Evolutionary conservation across 2,888 invertebrate genomes (phyloP), one percentile per base, ranked within the genome.

Genomic region (Philhelius pedissequus): DNA sequence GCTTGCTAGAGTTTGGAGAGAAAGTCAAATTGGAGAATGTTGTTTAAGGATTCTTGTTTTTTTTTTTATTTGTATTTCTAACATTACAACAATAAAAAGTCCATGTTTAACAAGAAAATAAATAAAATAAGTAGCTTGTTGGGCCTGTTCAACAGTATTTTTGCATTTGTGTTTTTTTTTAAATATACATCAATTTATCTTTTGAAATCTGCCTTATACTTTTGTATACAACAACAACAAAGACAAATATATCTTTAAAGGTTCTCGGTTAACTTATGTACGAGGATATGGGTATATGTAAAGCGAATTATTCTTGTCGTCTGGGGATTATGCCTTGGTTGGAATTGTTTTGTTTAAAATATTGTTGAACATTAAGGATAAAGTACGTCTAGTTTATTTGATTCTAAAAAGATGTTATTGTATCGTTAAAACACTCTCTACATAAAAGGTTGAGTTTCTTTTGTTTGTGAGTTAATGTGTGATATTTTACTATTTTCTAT

Each of bases 21-120:
- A 32, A 45, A 45, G 45, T 60, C 38, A 60, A 60, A 52, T 2
- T 27, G 15, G 15, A 30, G 22, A 38, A 25, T 38, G 22, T 58
- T 38, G n/a, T 58, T 58, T n/a, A 38, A 58, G 58, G 58, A 58
- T 40, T 58, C n/a, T 38, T 56, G 30, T 56, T 22, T 35, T 56
- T 50, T 13, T 5, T 50, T 50, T 11, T 32, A 1, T 32, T 11
- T 20, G 13, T 35, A 6, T 11, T 3, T 11, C 3, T 11, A 30
- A 30, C 11, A 30, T 18, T 11, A 20, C 5, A 38, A 56, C 18
- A 40, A n/a, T 38, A 4, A 60, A 40, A 60, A 52, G 4, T 60
- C 9, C 43, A 7, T 43, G 43, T 27, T 40, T 5, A 40, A 40
- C 25, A 8, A 25, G 25, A 38, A 40, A 60, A 27, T 35, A 56